Conservation (phyloP, 2,888 invertebrate genomes). For the Caenorhabditis imperialis region DNA sequence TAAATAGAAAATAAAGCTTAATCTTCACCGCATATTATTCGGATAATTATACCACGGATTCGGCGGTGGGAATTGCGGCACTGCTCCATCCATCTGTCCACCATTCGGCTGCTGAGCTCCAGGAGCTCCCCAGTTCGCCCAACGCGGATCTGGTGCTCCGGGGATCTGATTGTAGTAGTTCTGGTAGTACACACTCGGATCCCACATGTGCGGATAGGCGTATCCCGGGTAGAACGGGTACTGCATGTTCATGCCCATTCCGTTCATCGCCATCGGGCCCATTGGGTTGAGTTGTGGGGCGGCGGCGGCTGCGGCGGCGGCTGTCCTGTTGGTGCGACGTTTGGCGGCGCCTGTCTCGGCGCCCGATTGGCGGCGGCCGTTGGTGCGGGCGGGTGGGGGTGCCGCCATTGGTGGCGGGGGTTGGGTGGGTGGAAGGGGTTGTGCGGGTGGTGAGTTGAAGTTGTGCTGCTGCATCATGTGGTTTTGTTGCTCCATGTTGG, state of each 20-base stretch:
- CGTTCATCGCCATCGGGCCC: background rate
- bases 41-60: constrained; percentile 2
- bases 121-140: too few species aligned
- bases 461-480: constrained; percentile 31
- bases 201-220: background rate
- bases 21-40: constrained; percentile 9
- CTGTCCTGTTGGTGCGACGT: background rate
- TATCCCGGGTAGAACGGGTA: constrained; percentile 3
- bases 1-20: background rate
- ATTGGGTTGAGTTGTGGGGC: constrained; percentile 2
- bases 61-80: constrained; percentile 8
- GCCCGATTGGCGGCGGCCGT: constrained; percentile 16
- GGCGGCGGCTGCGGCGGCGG: background rate
- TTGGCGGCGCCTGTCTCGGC: constrained; percentile 1
- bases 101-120: background rate
- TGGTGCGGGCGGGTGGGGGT: constrained; percentile 9
- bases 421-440: constrained; percentile 2
- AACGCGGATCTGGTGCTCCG: too few species aligned
- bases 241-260: background rate
- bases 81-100: constrained; percentile 11
- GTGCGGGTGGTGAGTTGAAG: constrained; percentile 16
- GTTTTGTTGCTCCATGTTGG: constrained; percentile 21
- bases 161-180: too few species aligned
- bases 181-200: too few species aligned
- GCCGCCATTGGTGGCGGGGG: constrained; percentile 10